These are phyloP conservation scores for Nothoprocta pentlandii DNA, from an alignment of 2,113 vertebrate species.

Conservation along the genomic window DNA sequence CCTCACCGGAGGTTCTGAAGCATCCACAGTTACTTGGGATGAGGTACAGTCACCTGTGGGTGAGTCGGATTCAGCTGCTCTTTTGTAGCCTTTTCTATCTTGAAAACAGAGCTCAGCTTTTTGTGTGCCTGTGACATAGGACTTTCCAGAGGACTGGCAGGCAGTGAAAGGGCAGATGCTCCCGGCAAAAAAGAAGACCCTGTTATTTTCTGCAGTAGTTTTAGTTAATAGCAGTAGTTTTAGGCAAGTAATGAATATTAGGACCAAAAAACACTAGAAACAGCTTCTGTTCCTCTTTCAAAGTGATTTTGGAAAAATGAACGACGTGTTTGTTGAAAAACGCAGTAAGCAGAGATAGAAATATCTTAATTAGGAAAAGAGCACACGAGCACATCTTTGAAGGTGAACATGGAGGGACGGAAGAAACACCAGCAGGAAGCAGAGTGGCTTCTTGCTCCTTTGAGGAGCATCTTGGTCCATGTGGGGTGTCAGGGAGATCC, in stretches of 20 bases:
- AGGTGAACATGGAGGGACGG: too few species aligned
- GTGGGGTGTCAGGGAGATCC: too few species aligned
- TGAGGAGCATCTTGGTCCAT: too few species aligned
- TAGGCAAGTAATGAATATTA: background rate
- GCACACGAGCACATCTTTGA: too few species aligned
- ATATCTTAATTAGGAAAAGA: background rate
- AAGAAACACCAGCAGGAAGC: too few species aligned
- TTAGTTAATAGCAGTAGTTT: background rate
- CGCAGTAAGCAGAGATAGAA: background rate
- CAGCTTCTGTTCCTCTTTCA: background rate
- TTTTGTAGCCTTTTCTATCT: background rate
- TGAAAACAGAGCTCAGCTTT: background rate
- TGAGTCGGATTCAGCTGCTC: background rate
- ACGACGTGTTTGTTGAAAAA: background rate
- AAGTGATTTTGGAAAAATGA: background rate
- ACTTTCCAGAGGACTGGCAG: background rate
- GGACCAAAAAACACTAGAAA: background rate
- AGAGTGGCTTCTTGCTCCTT: too few species aligned
- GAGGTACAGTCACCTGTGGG: accelerated
- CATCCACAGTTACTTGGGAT: background rate
- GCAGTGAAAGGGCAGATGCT: background rate
- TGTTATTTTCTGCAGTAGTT: too few species aligned
- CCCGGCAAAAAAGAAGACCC: accelerated
- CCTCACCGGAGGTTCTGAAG: background rate
- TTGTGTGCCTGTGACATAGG: accelerated